Evolutionary conservation across 37 sponge, comb jelly and placozoan genomes (phyloP).

Genomic region (Oscarella lobularis): DNA sequence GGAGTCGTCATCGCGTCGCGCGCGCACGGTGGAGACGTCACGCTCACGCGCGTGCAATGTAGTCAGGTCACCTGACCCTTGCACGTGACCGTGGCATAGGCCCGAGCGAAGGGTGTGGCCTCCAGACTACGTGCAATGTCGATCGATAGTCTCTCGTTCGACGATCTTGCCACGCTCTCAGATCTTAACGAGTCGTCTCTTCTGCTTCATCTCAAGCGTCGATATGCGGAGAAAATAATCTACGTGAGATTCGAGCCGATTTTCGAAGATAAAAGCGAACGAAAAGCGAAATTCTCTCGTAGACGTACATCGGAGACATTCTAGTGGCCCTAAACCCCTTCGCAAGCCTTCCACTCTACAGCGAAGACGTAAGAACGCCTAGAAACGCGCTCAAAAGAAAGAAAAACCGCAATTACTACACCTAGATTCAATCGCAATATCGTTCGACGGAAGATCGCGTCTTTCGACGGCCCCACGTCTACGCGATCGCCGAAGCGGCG

Average conservation of each 20-base stretch:
- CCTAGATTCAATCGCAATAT: not conserved
- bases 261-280: too few relatives aligned
- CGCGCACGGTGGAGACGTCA: not conserved
- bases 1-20: slow-evolving; percentile 13
- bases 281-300: too few relatives aligned
- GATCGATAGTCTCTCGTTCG: not conserved
- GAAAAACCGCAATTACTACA: too few relatives aligned
- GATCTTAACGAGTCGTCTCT: not conserved
- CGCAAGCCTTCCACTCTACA: not conserved
- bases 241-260: too few relatives aligned
- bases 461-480: not conserved
- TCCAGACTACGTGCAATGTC: too few relatives aligned
- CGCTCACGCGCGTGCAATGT: not conserved
- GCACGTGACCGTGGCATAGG: too few relatives aligned
- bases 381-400: not conserved
- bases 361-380: not conserved
- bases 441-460: not conserved
- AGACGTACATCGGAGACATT: slow-evolving; percentile 13
- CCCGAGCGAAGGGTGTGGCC: too few relatives aligned
- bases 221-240: not conserved
- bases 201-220: not conserved
- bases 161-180: not conserved
- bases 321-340: slow-evolving; percentile 4
- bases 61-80: too few relatives aligned
- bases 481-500: not conserved